A percentile compares a stretch with the other conserved stretches of the same genome.
These are phyloP conservation scores for Wiebesia pumilae DNA, from an alignment of 1,140 invertebrate species.

Conservation along the genomic window DNA sequence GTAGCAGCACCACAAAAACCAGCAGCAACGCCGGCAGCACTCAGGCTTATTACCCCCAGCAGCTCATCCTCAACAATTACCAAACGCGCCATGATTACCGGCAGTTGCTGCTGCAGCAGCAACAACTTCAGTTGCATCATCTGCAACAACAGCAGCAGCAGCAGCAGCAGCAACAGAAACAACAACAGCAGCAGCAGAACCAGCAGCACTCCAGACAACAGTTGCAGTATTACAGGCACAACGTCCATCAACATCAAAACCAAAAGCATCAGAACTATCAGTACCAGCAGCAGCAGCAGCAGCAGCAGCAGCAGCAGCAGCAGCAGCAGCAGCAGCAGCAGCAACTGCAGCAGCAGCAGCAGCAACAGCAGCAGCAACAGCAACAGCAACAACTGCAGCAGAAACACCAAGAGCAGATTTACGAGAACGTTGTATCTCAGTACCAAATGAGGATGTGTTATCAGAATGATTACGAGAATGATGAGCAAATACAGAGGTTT, in stretches of 20 bases:
- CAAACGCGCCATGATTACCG: slow-evolving; percentile 44
- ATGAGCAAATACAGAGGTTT: slow-evolving; percentile 73
- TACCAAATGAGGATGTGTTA: slow-evolving; percentile 74
- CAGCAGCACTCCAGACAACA: slow-evolving; percentile 31
- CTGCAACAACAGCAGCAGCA: slow-evolving; percentile 24
- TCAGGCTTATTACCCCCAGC: slow-evolving; percentile 37
- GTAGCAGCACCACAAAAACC: slow-evolving; percentile 42
- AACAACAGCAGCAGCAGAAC: slow-evolving; percentile 1
- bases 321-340: slow-evolving; percentile 53
- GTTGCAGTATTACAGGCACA: slow-evolving; percentile 20
- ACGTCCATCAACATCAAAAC: slow-evolving; percentile 19
- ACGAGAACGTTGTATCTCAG: slow-evolving; percentile 72
- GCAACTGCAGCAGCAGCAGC: slow-evolving; percentile 55
- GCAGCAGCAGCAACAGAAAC: no score
- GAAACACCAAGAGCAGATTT: slow-evolving; percentile 68
- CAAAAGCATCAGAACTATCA: slow-evolving; percentile 52
- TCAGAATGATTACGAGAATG: slow-evolving; percentile 74
- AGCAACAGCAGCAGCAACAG: slow-evolving; percentile 57
- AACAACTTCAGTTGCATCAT: slow-evolving; percentile 41
- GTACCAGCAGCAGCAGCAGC: slow-evolving; percentile 43
- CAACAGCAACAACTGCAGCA: slow-evolving; percentile 58
- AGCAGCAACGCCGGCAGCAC: slow-evolving; percentile 33
- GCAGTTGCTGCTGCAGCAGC: slow-evolving; percentile 47
- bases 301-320: slow-evolving; percentile 39
- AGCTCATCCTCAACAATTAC: slow-evolving; percentile 37